These are phyloP conservation scores for Protobothrops mucrosquamatus DNA, from an alignment of 2,113 vertebrate species.

Conservation along the genomic window DNA sequence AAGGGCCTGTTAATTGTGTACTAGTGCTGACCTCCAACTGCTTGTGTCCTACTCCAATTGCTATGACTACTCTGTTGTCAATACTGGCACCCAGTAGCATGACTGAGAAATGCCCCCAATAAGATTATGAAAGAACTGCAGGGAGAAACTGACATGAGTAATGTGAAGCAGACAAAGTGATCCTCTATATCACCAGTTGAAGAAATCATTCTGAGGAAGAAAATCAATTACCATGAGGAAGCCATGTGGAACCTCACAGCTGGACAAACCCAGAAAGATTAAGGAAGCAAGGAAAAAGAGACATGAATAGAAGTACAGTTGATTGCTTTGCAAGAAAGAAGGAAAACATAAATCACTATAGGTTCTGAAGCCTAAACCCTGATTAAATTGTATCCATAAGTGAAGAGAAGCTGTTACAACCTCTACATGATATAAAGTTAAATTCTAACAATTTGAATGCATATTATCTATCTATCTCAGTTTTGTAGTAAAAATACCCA, in stretches of 20 bases:
- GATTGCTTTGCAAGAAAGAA: background rate
- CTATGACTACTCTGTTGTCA: background rate
- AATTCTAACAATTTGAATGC: background rate
- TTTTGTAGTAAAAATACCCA: background rate
- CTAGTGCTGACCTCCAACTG: background rate
- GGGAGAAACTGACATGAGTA: background rate
- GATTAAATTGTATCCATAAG: background rate
- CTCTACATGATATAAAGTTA: background rate
- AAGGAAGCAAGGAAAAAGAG: background rate
- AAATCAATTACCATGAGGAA: background rate
- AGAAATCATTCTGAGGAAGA: background rate
- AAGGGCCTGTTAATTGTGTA: background rate
- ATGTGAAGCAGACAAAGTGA: background rate
- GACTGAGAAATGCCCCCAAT: background rate
- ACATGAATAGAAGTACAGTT: background rate
- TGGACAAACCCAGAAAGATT: background rate
- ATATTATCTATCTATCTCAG: background rate
- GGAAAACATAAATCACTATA: background rate
- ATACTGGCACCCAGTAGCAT: background rate
- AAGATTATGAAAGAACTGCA: background rate
- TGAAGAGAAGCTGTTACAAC: background rate
- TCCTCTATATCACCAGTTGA: background rate
- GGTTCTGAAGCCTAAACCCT: background rate
- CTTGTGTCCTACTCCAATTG: background rate
- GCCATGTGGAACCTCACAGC: background rate